Evolutionary conservation across 1,140 invertebrate species (phyloP).

Genomic region (Drosophila sturtevanti): DNA sequence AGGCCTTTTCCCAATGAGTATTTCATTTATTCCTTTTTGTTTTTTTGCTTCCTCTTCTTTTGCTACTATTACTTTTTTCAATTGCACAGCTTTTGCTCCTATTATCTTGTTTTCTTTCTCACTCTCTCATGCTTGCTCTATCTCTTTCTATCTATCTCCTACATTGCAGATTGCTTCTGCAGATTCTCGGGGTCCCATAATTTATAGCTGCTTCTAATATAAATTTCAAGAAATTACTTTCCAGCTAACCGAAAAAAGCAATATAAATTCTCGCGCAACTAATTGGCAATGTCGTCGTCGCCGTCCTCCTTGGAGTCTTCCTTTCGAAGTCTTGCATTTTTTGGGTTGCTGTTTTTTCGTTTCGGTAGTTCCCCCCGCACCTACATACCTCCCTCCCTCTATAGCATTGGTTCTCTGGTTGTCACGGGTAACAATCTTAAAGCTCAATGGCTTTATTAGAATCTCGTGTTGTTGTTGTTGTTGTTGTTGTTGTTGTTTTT

Average conservation of each 20-base stretch:
- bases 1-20: conserved; percentile 18
- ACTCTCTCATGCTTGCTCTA: neutral
- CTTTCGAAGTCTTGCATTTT: conserved; percentile 17
- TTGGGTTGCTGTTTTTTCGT: conserved; percentile 4
- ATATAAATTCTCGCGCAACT: conserved; percentile 76
- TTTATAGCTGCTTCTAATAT: conserved; percentile 73
- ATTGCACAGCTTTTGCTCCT: conserved; percentile 60
- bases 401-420: neutral
- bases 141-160: conserved; percentile 10
- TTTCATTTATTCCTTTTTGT: conserved; percentile 25
- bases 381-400: neutral
- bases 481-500: conserved; percentile 14
- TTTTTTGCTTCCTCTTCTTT: conserved; percentile 22
- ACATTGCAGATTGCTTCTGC: conserved; percentile 56
- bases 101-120: neutral
- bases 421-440: conserved; percentile 9
- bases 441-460: conserved; percentile 69
- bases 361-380: neutral
- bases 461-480: conserved; percentile 9
- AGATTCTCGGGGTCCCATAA: conserved; percentile 49
- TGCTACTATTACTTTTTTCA: conserved; percentile 42
- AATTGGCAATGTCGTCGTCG: conserved; percentile 63
- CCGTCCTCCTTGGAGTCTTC: conserved; percentile 9
- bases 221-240: conserved; percentile 73
- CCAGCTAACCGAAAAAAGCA: conserved; percentile 52